phyloP scores from a whole-genome alignment of 1,140 invertebrate species.

The Saxidomus purpurata region DNA sequence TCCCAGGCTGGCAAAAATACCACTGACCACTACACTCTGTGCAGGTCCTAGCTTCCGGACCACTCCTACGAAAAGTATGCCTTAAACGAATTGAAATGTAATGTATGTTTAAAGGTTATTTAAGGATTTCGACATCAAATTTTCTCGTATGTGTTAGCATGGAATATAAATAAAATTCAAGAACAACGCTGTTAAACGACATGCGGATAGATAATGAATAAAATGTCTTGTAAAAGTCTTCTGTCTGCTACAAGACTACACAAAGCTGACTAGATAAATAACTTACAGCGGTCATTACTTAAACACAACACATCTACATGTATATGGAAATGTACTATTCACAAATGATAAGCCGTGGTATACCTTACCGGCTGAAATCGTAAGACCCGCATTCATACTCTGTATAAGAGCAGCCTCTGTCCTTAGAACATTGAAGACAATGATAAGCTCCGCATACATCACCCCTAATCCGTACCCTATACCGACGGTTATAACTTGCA shows the following conservation, averaged over 20 bases:
- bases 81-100: neutral
- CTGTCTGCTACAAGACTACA: too few species aligned
- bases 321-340: neutral
- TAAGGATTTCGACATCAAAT: neutral
- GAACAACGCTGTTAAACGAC: neutral
- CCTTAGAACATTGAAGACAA: neutral
- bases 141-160: too few species aligned
- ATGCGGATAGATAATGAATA: neutral
- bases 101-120: too few species aligned
- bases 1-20: neutral
- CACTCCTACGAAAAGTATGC: conserved; percentile 6
- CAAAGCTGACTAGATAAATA: neutral
- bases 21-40: neutral
- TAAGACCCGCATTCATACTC: neutral
- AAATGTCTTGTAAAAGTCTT: too few species aligned
- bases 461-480: conserved; percentile 36
- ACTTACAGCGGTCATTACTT: neutral
- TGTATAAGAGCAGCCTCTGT: conserved; percentile 21
- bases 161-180: neutral
- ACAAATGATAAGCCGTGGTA: neutral
- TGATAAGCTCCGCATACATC: conserved; percentile 36
- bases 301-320: neutral
- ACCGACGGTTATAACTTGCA: neutral
- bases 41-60: neutral
- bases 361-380: neutral